These are phyloP conservation scores for Zosterops lateralis DNA, from an alignment of 2,113 vertebrate species.

Conservation along the genomic window DNA sequence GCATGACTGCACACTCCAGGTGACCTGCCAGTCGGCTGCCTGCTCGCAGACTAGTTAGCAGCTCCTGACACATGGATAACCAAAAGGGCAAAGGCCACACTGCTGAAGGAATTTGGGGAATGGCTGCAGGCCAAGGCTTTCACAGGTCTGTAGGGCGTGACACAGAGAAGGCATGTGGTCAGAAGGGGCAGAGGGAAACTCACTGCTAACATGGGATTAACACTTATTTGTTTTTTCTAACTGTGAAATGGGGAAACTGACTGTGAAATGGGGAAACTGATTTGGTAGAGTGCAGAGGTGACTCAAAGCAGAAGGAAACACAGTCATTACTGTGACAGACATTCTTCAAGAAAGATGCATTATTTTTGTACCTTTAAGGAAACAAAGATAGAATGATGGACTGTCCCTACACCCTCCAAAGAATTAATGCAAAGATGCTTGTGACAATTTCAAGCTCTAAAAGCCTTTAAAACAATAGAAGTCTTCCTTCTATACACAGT, in stretches of 20 bases:
- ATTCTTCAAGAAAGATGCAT: not conserved
- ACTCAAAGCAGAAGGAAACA: not conserved
- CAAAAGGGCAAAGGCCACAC: rapidly evolving
- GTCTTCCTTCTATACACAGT: not conserved
- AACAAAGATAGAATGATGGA: not conserved
- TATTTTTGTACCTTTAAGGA: not conserved
- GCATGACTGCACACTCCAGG: not conserved
- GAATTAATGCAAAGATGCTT: not conserved
- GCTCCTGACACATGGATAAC: not conserved
- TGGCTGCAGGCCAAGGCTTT: not conserved
- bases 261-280: not conserved
- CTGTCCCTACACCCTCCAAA: not conserved
- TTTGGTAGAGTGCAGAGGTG: not conserved
- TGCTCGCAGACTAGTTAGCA: not conserved
- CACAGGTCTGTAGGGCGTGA: not conserved
- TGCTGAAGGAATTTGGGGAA: not conserved
- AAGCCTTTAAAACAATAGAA: not conserved
- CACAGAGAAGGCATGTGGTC: not conserved
- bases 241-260: not conserved
- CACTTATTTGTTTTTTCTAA: not conserved
- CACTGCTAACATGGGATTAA: not conserved
- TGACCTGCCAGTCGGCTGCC: not conserved
- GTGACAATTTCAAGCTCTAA: not conserved
- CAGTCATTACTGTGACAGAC: not conserved
- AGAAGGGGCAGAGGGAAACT: not conserved